These are phyloP conservation scores for Podarcis raffonei DNA, from an alignment of 2,113 vertebrate genomes.

Conservation along the genomic window DNA sequence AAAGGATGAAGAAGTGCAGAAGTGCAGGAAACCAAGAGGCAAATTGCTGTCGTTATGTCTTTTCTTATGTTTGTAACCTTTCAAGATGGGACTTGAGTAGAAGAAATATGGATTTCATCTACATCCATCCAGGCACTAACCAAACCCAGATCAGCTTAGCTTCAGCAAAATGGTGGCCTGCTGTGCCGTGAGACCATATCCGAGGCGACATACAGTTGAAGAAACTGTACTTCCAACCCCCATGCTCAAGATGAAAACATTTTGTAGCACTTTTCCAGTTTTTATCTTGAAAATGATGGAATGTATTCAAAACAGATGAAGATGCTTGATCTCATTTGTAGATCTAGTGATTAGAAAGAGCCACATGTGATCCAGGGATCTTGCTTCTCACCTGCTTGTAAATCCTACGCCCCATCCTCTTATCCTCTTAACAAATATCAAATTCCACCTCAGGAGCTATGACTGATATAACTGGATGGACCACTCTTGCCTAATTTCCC, in stretches of 20 bases:
- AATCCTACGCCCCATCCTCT: neutral
- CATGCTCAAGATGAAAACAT: neutral
- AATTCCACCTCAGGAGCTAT: neutral
- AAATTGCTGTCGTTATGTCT: neutral
- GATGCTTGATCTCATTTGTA: neutral
- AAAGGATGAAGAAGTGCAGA: neutral
- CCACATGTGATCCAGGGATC: neutral
- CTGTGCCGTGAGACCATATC: too few species aligned
- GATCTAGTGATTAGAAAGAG: neutral
- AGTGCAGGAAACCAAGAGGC: neutral
- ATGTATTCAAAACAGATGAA: neutral
- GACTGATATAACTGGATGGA: neutral
- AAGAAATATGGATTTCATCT: too few species aligned
- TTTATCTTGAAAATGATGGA: neutral
- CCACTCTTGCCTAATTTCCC: neutral
- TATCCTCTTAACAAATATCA: neutral
- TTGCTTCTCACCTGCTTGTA: neutral
- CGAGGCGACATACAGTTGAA: neutral
- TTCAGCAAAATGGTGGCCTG: too few species aligned
- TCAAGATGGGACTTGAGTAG: too few species aligned
- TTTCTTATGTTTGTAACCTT: too few species aligned
- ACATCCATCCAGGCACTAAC: too few species aligned
- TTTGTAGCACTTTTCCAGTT: neutral
- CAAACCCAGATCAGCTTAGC: too few species aligned
- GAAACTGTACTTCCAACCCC: neutral